Percentiles rank a stretch among this genome's conserved stretches.
These are phyloP conservation scores for Panagrolaimus sp. DNA, from an alignment of 1,140 invertebrate genomes.

Conservation along the genomic window DNA sequence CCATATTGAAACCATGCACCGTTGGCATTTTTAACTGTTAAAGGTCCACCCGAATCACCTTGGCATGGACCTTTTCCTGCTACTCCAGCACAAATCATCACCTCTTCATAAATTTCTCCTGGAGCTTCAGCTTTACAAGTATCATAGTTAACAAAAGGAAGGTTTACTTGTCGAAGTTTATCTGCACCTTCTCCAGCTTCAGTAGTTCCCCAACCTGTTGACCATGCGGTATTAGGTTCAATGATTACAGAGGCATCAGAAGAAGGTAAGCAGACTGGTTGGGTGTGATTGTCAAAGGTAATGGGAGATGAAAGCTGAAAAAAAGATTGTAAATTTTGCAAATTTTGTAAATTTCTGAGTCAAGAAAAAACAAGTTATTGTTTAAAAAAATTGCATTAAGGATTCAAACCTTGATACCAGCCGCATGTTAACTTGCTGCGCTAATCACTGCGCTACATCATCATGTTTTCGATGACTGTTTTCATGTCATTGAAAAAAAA, in stretches of 20 bases:
- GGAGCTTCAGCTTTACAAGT: background rate
- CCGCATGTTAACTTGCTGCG: too few relatives aligned
- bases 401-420: too few relatives aligned
- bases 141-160: conserved; percentile 1
- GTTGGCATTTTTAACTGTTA: background rate
- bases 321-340: too few relatives aligned
- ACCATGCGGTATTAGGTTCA: conserved; percentile 9
- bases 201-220: conserved; percentile 23
- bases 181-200: conserved; percentile 4
- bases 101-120: background rate
- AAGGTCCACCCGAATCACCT: conserved; percentile 1
- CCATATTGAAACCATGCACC: background rate
- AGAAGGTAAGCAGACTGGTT: conserved; percentile 21
- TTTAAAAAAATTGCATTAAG: too few relatives aligned
- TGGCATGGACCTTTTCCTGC: background rate
- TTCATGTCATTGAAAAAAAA: too few relatives aligned
- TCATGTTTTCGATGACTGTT: too few relatives aligned
- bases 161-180: background rate
- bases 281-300: conserved; percentile 18
- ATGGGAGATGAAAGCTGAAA: background rate
- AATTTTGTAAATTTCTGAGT: too few relatives aligned
- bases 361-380: too few relatives aligned
- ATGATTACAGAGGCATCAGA: conserved; percentile 9
- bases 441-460: too few relatives aligned
- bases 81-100: background rate